Evolutionary conservation across 2,113 vertebrate species (phyloP).

Genomic region (Pachycephala philippinensis): DNA sequence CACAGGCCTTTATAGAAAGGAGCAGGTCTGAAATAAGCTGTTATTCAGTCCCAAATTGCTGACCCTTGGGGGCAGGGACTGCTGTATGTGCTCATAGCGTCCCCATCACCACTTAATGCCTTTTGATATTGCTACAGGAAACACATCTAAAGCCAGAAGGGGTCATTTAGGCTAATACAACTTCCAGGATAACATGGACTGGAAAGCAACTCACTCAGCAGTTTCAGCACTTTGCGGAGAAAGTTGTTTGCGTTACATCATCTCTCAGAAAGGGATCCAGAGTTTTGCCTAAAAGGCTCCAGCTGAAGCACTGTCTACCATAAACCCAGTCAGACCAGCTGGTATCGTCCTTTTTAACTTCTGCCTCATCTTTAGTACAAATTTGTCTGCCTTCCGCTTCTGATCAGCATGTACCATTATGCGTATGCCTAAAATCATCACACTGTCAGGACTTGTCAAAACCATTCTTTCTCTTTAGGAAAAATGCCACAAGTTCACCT

Average conservation of each 20-base stretch:
- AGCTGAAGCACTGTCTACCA: slow-evolving; percentile 2
- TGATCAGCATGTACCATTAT: background rate
- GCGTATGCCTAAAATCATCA: slow-evolving; percentile 49
- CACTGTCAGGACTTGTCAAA: slow-evolving; percentile 42
- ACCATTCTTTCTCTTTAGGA: slow-evolving; percentile 7
- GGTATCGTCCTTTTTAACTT: background rate
- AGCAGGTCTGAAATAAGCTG: background rate
- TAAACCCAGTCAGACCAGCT: background rate
- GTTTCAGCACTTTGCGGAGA: background rate
- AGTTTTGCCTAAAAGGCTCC: background rate
- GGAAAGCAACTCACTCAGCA: slow-evolving; percentile 20
- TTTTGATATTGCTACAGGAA: slow-evolving; percentile 22
- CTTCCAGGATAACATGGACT: background rate
- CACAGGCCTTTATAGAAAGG: background rate
- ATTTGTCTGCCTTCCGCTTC: background rate
- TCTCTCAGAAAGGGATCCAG: background rate
- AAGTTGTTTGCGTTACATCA: background rate
- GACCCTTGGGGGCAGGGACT: background rate
- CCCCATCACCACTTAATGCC: background rate
- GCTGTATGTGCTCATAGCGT: background rate
- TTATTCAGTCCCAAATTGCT: background rate
- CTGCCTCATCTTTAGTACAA: background rate
- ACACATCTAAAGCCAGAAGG: background rate
- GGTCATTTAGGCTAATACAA: slow-evolving; percentile 11
- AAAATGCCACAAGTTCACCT: background rate